These are phyloP conservation scores for Oreochromis niloticus DNA, from an alignment of 2,113 vertebrate genomes.

Conservation along the genomic window DNA sequence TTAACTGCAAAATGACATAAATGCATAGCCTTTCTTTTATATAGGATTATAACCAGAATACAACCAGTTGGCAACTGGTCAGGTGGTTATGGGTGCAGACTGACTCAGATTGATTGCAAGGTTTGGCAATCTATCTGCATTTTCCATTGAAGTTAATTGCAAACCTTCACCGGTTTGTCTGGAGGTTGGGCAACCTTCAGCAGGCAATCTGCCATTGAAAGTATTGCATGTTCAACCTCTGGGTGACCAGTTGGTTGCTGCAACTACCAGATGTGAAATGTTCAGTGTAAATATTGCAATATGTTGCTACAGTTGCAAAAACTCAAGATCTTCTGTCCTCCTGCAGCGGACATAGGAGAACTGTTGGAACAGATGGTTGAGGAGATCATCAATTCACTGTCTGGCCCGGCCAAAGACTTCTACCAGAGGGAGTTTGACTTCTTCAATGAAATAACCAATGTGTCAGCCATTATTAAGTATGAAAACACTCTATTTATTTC, in stretches of 20 bases:
- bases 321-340: background rate
- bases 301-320: background rate
- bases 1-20: background rate
- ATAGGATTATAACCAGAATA: background rate
- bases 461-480: conserved; percentile 94
- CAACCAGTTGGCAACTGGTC: background rate
- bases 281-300: background rate
- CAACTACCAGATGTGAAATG: background rate
- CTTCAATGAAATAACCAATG: conserved; percentile 96
- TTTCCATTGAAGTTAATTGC: background rate
- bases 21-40: background rate
- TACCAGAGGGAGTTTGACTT: conserved; percentile 98
- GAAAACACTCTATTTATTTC: background rate
- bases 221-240: background rate
- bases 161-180: background rate
- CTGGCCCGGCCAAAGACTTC: conserved; percentile 93
- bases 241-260: background rate
- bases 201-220: background rate
- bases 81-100: background rate
- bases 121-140: background rate
- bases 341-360: conserved; percentile 91
- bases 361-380: conserved; percentile 90
- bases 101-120: background rate
- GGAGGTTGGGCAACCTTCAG: background rate
- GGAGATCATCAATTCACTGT: conserved; percentile 89